Percentiles rank a stretch among this genome's conserved stretches.
These are phyloP conservation scores for Marmota monax DNA, from an alignment of 2,113 vertebrate species.

Conservation along the genomic window DNA sequence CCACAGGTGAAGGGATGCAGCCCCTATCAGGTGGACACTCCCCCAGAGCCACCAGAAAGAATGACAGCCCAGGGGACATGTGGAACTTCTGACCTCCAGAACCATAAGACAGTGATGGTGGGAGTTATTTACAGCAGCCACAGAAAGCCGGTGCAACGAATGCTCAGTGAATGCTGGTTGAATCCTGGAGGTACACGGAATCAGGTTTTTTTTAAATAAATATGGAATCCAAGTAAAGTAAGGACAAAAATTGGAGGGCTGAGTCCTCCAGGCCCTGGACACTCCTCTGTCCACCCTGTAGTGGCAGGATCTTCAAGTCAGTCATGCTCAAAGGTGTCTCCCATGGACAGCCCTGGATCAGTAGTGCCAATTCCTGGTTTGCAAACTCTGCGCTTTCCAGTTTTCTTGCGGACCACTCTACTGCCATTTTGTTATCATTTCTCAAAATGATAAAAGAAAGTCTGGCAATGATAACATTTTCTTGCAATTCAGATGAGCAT, in stretches of 20 bases:
- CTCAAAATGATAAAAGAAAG: conserved; percentile 50
- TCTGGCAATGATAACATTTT: background rate
- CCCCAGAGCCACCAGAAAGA: background rate
- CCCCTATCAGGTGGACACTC: background rate
- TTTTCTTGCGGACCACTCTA: background rate
- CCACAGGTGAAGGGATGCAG: background rate
- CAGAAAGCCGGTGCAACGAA: background rate
- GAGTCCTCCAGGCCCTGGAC: background rate
- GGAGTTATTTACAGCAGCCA: background rate
- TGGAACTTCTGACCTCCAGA: background rate
- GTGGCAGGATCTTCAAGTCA: background rate
- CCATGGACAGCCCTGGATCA: background rate
- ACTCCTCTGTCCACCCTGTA: background rate
- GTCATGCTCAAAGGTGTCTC: accelerated
- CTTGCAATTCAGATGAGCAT: background rate
- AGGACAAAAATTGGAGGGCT: background rate
- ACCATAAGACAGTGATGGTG: background rate
- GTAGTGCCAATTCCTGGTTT: background rate
- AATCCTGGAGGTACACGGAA: background rate
- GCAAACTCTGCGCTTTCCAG: background rate
- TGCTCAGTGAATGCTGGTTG: background rate
- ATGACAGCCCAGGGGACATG: background rate
- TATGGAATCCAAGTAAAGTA: background rate
- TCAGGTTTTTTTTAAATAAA: background rate
- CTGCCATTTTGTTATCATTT: background rate